Evolutionary conservation across 2,113 vertebrate species (phyloP), one percentile per base, ranked within the genome.

Genomic region (Acrocephalus arundinaceus): DNA sequence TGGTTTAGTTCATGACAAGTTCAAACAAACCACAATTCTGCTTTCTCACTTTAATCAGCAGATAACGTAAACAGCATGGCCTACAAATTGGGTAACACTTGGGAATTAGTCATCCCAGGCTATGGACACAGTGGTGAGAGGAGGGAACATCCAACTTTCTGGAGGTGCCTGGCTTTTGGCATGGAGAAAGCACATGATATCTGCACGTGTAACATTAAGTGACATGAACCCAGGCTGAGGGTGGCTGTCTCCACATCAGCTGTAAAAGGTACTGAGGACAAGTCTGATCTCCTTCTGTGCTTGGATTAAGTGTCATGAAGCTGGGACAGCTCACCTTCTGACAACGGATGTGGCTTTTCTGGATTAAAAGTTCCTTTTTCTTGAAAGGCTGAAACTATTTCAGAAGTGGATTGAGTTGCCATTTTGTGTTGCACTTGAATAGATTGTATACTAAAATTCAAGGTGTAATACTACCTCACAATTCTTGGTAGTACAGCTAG

Each of bases 41-140:
- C 80, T 79, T 86, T 81, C 52, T 78, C 39, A 41, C 33, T 93
- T 95, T 90, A 83, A 93, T 86, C 82, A 88, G 58, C 41, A 96
- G 57, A 84, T 68, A 88, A 49, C 9, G 0, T 15, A 77, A 85
- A 74, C 79, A 90, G 15, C 30, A 71, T 21, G 52, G 59, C 31
- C 61, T 89, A 65, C 39, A 93, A 93, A 90, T 21, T 49, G 25
- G 30, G 41, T 37, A 68, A 52, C 4, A 0, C 41, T 71, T 13
- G 20, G 43, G 49, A 89, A 63, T 89, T 63, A 61, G 35, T 49
- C 58, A 70, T 63, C 15, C 11, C 45, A 48, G 25, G 7, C 15
- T 79, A 9, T 46, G 72, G 63, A 33, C 39, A 4, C 5, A 77
- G 31, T 37, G 43, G 11, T 80, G 59, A 51, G 41, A 70, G 30